These are phyloP conservation scores for Phaethon lepturus DNA, from an alignment of 2,113 vertebrate species.

Conservation along the genomic window DNA sequence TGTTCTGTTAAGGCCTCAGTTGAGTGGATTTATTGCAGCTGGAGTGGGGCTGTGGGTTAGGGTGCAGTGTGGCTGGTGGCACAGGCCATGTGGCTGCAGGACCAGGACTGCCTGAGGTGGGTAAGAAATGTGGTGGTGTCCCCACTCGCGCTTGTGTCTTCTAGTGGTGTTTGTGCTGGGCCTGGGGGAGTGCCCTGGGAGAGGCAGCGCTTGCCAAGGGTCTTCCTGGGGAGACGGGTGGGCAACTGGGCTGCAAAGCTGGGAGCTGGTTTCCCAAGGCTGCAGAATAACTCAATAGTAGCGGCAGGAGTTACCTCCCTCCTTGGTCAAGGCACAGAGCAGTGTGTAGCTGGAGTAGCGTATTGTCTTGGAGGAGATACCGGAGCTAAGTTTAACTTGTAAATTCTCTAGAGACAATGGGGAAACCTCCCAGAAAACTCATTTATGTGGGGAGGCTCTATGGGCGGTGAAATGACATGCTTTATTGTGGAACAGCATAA, in stretches of 20 bases:
- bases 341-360: not conserved
- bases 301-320: not conserved
- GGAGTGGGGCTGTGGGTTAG: not conserved
- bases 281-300: not conserved
- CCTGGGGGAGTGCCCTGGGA: not conserved
- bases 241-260: not conserved
- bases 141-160: accelerated
- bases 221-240: not conserved
- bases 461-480: not conserved
- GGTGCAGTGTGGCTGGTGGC: accelerated
- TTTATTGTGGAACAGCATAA: not conserved
- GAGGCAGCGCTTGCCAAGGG: accelerated
- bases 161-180: accelerated
- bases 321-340: not conserved
- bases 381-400: not conserved
- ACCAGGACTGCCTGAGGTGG: accelerated
- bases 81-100: accelerated
- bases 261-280: not conserved
- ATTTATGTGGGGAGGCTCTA: not conserved
- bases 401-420: not conserved
- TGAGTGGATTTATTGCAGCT: not conserved
- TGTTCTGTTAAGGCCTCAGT: accelerated
- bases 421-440: not conserved
- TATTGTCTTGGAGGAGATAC: not conserved
- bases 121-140: not conserved